These are phyloP conservation scores for Cyclopterus lumpus DNA, from an alignment of 2,797 vertebrate species.

Conservation along the genomic window DNA sequence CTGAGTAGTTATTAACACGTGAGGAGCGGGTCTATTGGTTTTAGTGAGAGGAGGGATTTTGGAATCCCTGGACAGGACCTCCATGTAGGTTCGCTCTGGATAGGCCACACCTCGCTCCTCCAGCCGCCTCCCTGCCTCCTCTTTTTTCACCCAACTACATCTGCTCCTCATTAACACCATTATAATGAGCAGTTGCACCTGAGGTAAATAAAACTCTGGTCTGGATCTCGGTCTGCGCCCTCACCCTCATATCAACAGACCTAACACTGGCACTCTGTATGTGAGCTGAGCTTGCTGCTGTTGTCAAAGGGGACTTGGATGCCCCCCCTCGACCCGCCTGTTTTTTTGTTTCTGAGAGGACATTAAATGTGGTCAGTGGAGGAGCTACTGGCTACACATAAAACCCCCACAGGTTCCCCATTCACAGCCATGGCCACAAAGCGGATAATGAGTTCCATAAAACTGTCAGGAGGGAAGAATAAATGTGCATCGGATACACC, in stretches of 20 bases:
- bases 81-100: conserved; percentile 71
- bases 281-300: conserved; percentile 49
- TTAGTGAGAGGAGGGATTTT: conserved; percentile 57
- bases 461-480: conserved; percentile 96
- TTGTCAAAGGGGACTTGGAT: conserved; percentile 58
- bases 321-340: conserved; percentile 35
- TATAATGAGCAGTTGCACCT: conserved; percentile 84
- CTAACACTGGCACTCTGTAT: conserved; percentile 54
- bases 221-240: conserved; percentile 56
- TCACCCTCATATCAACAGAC: conserved; percentile 59
- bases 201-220: conserved; percentile 79
- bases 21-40: conserved; percentile 62
- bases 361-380: conserved; percentile 86
- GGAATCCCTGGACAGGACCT: conserved; percentile 75
- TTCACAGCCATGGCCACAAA: conserved; percentile 95
- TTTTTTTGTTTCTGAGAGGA: conserved; percentile 65
- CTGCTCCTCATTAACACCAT: conserved; percentile 84
- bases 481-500: conserved; percentile 94
- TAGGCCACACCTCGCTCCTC: conserved; percentile 66
- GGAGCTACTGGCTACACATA: conserved; percentile 90
- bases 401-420: conserved; percentile 90
- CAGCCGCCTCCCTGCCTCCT: conserved; percentile 21
- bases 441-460: conserved; percentile 99
- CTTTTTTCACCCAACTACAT: conserved; percentile 74
- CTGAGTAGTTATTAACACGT: conserved; percentile 82